Evolutionary conservation across 2,797 vertebrate species (phyloP).

Genomic region (Orestias chungarensis): DNA sequence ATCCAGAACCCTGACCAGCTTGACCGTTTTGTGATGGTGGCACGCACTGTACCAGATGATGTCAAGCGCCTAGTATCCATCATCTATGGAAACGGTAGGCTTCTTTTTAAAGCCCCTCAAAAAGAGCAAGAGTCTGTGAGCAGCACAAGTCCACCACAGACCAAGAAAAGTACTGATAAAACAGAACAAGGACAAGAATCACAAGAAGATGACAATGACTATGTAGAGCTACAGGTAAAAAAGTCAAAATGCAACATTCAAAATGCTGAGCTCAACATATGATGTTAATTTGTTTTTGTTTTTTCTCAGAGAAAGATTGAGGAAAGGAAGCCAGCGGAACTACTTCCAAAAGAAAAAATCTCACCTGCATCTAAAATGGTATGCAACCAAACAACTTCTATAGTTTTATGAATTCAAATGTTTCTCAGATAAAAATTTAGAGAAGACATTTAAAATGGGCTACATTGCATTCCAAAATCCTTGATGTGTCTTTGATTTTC

Average conservation of each 20-base stretch:
- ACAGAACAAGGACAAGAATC: conserved; percentile 40
- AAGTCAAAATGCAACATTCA: not conserved
- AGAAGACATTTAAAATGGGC: not conserved
- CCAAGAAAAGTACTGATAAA: conserved; percentile 27
- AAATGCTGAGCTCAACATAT: not conserved
- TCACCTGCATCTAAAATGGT: conserved; percentile 19
- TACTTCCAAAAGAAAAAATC: conserved; percentile 41
- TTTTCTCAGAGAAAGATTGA: conserved; percentile 76
- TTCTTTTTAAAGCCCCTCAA: conserved; percentile 83
- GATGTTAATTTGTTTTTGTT: conserved; percentile 9
- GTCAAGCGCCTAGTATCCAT: conserved; percentile 91
- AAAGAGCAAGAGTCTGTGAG: conserved; percentile 61
- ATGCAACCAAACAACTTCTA: not conserved
- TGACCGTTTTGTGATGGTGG: conserved; percentile 92
- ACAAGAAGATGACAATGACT: conserved; percentile 80
- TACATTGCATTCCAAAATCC: not conserved
- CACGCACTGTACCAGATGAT: conserved; percentile 90
- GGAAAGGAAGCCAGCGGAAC: conserved; percentile 64
- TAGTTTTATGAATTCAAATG: not conserved
- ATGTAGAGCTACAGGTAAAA: conserved; percentile 85
- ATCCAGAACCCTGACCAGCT: conserved; percentile 85
- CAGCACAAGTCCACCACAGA: conserved; percentile 36
- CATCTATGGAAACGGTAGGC: conserved; percentile 90
- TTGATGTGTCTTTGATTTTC: not conserved
- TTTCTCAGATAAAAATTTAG: no score